Evolutionary conservation across 2,888 invertebrate genomes (phyloP).

Genomic region (Acrobasis consociella): DNA sequence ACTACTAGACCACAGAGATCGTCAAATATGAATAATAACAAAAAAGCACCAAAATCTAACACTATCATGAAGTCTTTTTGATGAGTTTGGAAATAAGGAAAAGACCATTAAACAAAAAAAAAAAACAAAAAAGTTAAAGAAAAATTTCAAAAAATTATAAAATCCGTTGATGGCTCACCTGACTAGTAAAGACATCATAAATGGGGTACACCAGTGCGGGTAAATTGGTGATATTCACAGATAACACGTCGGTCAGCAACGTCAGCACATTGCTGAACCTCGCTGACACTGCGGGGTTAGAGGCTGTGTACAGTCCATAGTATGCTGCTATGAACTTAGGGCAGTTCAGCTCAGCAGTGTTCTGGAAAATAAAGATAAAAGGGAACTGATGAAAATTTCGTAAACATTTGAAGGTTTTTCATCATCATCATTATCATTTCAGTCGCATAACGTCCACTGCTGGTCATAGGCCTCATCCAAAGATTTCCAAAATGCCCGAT

Average conservation of each 20-base stretch:
- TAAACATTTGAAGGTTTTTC: too few relatives aligned
- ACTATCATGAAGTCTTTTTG: too few relatives aligned
- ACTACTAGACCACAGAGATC: too few relatives aligned
- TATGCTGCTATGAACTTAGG: neutral
- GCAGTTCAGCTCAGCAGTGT: neutral
- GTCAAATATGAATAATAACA: too few relatives aligned
- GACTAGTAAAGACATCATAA: constrained; percentile 4
- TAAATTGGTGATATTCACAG: neutral
- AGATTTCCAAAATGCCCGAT: too few relatives aligned
- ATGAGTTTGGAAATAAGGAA: too few relatives aligned
- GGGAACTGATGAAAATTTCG: too few relatives aligned
- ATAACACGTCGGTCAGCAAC: neutral
- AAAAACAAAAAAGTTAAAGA: neutral
- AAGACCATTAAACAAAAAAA: too few relatives aligned
- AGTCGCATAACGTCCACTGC: too few relatives aligned
- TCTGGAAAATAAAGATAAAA: constrained; percentile 12
- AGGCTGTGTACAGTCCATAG: neutral
- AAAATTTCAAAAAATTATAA: neutral
- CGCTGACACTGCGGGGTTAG: neutral
- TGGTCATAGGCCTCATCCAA: too few relatives aligned
- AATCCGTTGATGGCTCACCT: neutral
- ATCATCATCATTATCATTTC: too few relatives aligned
- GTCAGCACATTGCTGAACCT: neutral
- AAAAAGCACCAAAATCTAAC: too few relatives aligned
- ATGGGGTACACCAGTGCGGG: constrained; percentile 4